Percentiles rank a stretch among this genome's conserved stretches.
Conservation (phyloP, 2,888 invertebrate species). For the Chouioia cunea region DNA sequence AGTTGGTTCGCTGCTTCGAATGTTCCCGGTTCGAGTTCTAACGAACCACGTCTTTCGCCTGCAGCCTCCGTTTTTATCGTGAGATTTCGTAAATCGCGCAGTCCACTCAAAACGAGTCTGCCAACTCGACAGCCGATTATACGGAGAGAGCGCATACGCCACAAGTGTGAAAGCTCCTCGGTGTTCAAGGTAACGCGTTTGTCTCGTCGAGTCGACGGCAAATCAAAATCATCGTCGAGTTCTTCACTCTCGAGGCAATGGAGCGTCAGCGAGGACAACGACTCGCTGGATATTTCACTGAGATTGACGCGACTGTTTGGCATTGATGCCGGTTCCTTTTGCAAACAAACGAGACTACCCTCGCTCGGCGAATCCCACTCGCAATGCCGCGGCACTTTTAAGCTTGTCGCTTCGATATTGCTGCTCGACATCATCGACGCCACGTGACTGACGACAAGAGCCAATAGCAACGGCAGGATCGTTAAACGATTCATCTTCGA, state of each 20-base stretch:
- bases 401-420: constrained; percentile 69
- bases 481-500: constrained; percentile 1
- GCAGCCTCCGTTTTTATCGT: constrained; percentile 83
- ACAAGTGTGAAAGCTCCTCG: constrained; percentile 81
- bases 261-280: constrained; percentile 62
- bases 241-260: constrained; percentile 44
- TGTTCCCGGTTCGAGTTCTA: constrained; percentile 84
- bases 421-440: constrained; percentile 54
- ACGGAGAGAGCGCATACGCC: constrained; percentile 82
- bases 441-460: constrained; percentile 11
- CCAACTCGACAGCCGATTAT: constrained; percentile 90
- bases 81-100: constrained; percentile 85
- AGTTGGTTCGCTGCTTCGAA: constrained; percentile 83
- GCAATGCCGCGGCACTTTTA: constrained; percentile 90
- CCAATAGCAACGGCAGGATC: neutral
- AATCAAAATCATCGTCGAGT: constrained; percentile 14
- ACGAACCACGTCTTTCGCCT: constrained; percentile 49
- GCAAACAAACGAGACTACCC: constrained; percentile 71
- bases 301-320: constrained; percentile 76
- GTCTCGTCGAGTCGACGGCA: constrained; percentile 46
- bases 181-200: neutral
- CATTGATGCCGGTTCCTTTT: constrained; percentile 74
- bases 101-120: constrained; percentile 84
- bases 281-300: constrained; percentile 85
- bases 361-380: constrained; percentile 73